Conservation (phyloP, 2,888 invertebrate genomes). For the Cybosia mesomella region DNA sequence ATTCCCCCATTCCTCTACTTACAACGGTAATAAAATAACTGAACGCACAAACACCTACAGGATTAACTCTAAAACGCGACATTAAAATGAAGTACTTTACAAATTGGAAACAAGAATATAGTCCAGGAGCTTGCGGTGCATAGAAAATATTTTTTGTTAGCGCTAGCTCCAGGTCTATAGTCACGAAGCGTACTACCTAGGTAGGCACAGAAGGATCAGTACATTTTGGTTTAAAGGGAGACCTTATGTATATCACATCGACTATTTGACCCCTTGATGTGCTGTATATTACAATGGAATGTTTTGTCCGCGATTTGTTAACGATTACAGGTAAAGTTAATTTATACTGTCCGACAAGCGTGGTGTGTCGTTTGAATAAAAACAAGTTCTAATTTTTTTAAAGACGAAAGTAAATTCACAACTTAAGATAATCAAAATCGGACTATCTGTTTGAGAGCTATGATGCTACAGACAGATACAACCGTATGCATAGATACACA, state of each 20-base stretch:
- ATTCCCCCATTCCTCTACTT: slow-evolving; percentile 16
- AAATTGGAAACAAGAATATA: slow-evolving; percentile 59
- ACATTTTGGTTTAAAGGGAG: slow-evolving; percentile 84
- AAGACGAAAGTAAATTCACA: not conserved
- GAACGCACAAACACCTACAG: slow-evolving; percentile 59
- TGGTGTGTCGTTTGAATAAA: not conserved
- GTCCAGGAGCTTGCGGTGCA: slow-evolving; percentile 50
- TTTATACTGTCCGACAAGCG: slow-evolving; percentile 2
- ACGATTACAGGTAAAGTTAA: slow-evolving; percentile 11
- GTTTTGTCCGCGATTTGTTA: slow-evolving; percentile 56
- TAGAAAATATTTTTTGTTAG: slow-evolving; percentile 37
- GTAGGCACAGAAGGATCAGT: slow-evolving; percentile 87
- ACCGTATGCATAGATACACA: not conserved
- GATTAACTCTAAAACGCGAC: slow-evolving; percentile 48
- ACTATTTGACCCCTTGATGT: slow-evolving; percentile 74
- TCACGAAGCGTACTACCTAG: slow-evolving; percentile 61
- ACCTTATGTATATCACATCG: slow-evolving; percentile 83
- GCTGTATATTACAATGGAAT: slow-evolving; percentile 67
- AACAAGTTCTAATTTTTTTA: not conserved
- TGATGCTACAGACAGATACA: not conserved
- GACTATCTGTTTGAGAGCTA: not conserved
- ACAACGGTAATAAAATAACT: slow-evolving; percentile 38
- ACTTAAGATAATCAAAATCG: not conserved
- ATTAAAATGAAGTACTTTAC: slow-evolving; percentile 64
- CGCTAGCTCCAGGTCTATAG: slow-evolving; percentile 53